Conservation (phyloP, 1,140 invertebrate genomes). For the Euwallacea similis region DNA sequence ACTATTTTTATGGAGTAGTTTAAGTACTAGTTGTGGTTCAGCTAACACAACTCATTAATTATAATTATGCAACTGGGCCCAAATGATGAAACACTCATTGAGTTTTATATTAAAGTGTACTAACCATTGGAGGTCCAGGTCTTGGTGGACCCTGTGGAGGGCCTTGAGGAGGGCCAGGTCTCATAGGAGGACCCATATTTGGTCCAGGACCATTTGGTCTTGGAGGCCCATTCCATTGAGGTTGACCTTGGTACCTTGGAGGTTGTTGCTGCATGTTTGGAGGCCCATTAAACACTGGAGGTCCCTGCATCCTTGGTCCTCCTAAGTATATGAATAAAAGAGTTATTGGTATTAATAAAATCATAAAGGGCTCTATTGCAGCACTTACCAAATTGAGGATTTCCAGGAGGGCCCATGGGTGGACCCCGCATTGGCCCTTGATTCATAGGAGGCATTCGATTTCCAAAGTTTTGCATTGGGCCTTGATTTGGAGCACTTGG, state of each 20-base stretch:
- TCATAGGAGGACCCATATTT: slow-evolving; percentile 54
- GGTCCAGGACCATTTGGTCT: slow-evolving; percentile 60
- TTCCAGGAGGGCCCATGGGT: slow-evolving; percentile 65
- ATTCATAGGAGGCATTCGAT: slow-evolving; percentile 70
- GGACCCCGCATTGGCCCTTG: slow-evolving; percentile 64
- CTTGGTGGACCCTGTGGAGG: slow-evolving; percentile 59
- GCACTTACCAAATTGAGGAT: slow-evolving; percentile 21
- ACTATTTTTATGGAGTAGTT: too few species aligned
- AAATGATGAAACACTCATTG: background rate
- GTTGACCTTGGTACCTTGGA: slow-evolving; percentile 63
- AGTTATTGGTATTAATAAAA: background rate
- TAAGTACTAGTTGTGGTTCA: too few species aligned
- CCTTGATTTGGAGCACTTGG: slow-evolving; percentile 58
- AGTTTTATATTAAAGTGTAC: slow-evolving; percentile 22
- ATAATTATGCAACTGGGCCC: background rate
- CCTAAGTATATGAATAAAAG: slow-evolving; percentile 50
- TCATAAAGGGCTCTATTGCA: background rate
- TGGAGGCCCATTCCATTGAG: slow-evolving; percentile 61
- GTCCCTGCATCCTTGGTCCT: slow-evolving; percentile 70
- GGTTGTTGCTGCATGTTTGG: slow-evolving; percentile 52
- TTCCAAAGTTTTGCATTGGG: slow-evolving; percentile 60
- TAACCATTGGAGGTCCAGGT: slow-evolving; percentile 70
- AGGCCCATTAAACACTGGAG: slow-evolving; percentile 51
- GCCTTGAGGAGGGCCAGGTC: slow-evolving; percentile 58
- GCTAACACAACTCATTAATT: background rate